Evolutionary conservation across 2,113 vertebrate genomes (phyloP), one percentile per base, ranked within the genome.

Genomic region (Elephantulus edwardii): DNA sequence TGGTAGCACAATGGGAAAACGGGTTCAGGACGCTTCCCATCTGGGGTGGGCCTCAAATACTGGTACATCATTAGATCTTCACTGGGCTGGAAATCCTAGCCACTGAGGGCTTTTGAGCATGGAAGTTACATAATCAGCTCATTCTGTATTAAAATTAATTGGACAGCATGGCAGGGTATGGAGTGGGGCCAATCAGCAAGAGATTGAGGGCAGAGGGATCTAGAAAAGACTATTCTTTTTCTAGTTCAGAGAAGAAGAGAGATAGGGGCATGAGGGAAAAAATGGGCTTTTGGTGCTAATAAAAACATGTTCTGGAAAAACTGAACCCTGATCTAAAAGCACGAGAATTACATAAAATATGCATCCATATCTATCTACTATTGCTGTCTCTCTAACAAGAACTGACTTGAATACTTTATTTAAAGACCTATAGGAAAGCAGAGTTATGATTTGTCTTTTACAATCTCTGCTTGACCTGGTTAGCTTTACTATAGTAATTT

Each of bases 61-160:
- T 74, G 19, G 30, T 64, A 89, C 38, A 79, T 76, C 2, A 74
- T 35, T 52, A 71, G 16, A 74, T 50, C 48, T 86, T 79, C n/a
- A 6, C 78, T 76, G 84, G 33, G 56, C 85, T 56, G 74, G 16
- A 56, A 38, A 52, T 64, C 9, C 52, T 12, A 92, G 58, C 71
- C 8, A 42, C 19, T 86, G 44, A 86, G 35, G 75, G 52, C 50
- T 86, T 83, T 33, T 70, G 19, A 76, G n/a, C 14, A 74, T 71
- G 13, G 2, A 40, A 86, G 1, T 77, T 94, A 79, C 8, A 75
- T 77, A 80, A 75, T 83, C 60, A 66, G 70, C 16, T 11, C 62
- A 13, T 75, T n/a, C 14, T 93, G 83, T 87, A 84, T 68, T 77
- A 44, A 76, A 88, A 48, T 76, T 90, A 80, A 90, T 48, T 88